Evolutionary conservation across 2,888 invertebrate genomes (phyloP).

Genomic region (Calameuta pallipes): DNA sequence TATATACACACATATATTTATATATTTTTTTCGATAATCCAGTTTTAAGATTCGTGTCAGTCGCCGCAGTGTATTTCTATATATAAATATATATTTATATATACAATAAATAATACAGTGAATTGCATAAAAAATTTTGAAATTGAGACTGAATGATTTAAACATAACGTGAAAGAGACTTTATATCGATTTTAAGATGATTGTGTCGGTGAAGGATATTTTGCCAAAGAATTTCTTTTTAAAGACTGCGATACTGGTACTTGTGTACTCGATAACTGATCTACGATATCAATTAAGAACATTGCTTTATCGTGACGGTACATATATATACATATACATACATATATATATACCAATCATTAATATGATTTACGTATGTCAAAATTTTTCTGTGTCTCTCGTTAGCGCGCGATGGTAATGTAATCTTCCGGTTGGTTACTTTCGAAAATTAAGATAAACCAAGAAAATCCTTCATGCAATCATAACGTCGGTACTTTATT

Average conservation of each 20-base stretch:
- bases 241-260: slow-evolving; percentile 11
- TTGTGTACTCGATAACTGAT: slow-evolving; percentile 14
- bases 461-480: neutral
- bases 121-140: neutral
- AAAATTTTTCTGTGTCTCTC: neutral
- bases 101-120: neutral
- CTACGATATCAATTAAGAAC: slow-evolving; percentile 11
- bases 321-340: neutral
- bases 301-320: slow-evolving; percentile 11
- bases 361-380: neutral
- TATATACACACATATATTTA: neutral
- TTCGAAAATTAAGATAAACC: neutral
- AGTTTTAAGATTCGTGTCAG: neutral
- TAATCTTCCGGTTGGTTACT: no score
- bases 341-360: neutral
- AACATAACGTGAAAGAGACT: neutral
- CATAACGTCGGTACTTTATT: neutral
- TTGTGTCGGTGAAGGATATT: neutral
- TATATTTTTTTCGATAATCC: neutral
- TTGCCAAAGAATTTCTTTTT: slow-evolving; percentile 7
- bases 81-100: neutral
- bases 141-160: neutral
- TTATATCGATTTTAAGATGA: neutral
- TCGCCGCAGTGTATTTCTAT: neutral
- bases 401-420: no score